phyloP scores from a whole-genome alignment of 2,888 invertebrate genomes.

The Seira musarum region DNA sequence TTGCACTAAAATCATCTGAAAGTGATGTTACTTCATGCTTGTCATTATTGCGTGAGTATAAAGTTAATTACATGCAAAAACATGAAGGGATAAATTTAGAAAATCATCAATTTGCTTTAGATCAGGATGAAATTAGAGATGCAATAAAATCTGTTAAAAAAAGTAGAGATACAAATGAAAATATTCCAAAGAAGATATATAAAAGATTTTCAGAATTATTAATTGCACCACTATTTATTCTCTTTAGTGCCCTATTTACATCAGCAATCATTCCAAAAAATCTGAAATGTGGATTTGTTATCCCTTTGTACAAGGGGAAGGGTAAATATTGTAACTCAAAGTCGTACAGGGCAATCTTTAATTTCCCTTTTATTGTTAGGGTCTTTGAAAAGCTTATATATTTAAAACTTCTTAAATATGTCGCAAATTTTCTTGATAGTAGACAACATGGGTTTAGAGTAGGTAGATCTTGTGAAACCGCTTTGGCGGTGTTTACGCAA shows the following conservation, averaged over 20 bases:
- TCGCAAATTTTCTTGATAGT: not conserved
- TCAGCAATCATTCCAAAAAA: not conserved
- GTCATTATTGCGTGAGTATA: not conserved
- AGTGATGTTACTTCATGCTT: conserved; percentile 4
- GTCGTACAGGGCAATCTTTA: conserved; percentile 37
- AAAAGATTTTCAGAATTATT: conserved; percentile 21
- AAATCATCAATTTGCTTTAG: not conserved
- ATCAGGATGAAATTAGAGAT: not conserved
- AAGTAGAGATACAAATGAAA: not conserved
- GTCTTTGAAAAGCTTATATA: conserved; percentile 41
- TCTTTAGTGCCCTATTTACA: conserved; percentile 23
- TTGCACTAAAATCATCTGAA: not conserved
- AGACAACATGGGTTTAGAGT: conserved; percentile 47
- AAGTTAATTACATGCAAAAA: not conserved
- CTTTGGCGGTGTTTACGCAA: conserved; percentile 34
- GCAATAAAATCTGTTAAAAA: conserved; percentile 15
- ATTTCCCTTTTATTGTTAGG: conserved; percentile 35
- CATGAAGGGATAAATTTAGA: not conserved
- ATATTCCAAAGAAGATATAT: conserved; percentile 28
- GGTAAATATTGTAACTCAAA: conserved; percentile 12
- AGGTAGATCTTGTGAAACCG: conserved; percentile 45
- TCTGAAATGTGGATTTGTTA: conserved; percentile 24
- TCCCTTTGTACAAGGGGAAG: conserved; percentile 37
- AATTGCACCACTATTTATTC: not conserved
- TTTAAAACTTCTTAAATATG: not conserved